These are phyloP conservation scores for Hetaerina titia DNA, from an alignment of 2,888 invertebrate genomes.

Conservation along the genomic window DNA sequence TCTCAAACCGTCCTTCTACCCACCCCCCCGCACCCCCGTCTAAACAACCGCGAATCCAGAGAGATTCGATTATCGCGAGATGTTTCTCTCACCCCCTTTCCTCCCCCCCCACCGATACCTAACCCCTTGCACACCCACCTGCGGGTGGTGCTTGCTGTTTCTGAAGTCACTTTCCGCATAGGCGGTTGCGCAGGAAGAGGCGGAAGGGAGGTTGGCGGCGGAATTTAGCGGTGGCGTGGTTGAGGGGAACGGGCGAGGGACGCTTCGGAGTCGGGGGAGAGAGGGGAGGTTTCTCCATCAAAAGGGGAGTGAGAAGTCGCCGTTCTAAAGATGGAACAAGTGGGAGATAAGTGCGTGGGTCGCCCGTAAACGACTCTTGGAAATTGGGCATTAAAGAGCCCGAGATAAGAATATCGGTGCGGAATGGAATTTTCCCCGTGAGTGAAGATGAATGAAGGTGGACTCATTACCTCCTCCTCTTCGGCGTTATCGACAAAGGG, in stretches of 20 bases:
- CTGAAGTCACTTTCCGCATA: too few species aligned
- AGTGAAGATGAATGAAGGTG: neutral
- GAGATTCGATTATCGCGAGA: slow-evolving; percentile 25
- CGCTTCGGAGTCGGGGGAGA: neutral
- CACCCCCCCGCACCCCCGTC: neutral
- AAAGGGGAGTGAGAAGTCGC: neutral
- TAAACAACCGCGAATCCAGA: neutral
- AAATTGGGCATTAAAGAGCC: slow-evolving; percentile 51
- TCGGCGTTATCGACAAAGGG: neutral
- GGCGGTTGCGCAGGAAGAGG: neutral
- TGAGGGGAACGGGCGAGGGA: neutral
- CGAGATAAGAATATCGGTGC: slow-evolving; percentile 12
- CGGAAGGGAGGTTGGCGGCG: neutral
- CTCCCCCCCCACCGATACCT: too few species aligned
- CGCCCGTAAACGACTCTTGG: slow-evolving; percentile 48
- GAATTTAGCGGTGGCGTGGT: neutral
- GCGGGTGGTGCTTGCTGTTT: neutral
- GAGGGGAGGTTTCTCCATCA: neutral
- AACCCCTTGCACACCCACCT: neutral
- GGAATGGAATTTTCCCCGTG: slow-evolving; percentile 1
- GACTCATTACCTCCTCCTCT: neutral
- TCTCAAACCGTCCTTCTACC: too few species aligned
- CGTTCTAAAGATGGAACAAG: neutral
- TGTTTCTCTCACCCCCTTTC: neutral
- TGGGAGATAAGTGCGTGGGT: slow-evolving; percentile 64